Evolutionary conservation across 1,140 invertebrate species (phyloP).

Genomic region (Dendrolimus kikuchii): DNA sequence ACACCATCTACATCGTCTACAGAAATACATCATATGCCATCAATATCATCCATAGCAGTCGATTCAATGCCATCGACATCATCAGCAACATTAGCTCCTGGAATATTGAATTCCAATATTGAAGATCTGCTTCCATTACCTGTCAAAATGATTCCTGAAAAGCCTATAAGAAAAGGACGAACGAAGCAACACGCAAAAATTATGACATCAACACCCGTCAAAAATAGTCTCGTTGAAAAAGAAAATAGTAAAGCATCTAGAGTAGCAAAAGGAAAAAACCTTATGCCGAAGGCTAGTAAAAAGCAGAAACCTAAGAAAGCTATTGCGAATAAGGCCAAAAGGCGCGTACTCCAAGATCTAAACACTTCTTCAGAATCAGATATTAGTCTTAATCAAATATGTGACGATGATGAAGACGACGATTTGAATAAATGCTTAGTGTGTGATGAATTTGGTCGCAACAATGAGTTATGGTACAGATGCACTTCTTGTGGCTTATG

Average conservation of each 20-base stretch:
- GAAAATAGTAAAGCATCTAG: no score
- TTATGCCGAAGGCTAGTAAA: no score
- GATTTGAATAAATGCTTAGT: conserved; percentile 13
- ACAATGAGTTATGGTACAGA: conserved; percentile 18
- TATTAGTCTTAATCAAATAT: conserved; percentile 8
- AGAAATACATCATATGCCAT: conserved; percentile 1
- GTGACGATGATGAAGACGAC: conserved; percentile 13
- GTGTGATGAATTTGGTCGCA: conserved; percentile 20
- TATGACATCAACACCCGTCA: background rate
- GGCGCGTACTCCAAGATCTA: conserved; percentile 4
- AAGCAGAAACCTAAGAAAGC: no score
- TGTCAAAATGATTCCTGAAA: background rate
- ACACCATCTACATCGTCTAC: conserved; percentile 1
- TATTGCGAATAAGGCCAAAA: conserved; percentile 7
- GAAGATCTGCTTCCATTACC: background rate
- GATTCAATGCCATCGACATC: background rate
- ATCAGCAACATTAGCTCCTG: conserved; percentile 2
- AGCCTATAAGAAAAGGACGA: conserved; percentile 2
- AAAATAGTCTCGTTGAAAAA: no score
- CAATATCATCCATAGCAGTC: conserved; percentile 1
- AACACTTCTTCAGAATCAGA: conserved; percentile 9
- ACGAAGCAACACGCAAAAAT: conserved; percentile 1
- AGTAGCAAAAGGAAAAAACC: no score
- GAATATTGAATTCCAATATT: conserved; percentile 4
- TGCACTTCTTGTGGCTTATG: conserved; percentile 16